Percentiles rank a stretch among this genome's conserved stretches.
These are phyloP conservation scores for Phylloscopus trochilus DNA, from an alignment of 2,113 vertebrate species.

Conservation along the genomic window DNA sequence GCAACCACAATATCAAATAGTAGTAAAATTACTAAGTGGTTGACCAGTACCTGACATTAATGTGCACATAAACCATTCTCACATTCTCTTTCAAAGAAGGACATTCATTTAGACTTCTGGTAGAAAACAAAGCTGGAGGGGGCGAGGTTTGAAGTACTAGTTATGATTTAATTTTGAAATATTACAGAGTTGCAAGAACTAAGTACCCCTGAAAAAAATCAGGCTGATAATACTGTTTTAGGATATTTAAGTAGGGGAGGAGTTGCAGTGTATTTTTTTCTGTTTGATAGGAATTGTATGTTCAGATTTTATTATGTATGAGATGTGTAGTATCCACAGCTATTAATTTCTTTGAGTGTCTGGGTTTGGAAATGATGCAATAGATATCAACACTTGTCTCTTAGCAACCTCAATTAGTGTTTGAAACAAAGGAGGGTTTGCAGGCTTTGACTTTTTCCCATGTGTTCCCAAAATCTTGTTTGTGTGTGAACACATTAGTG, in stretches of 20 bases:
- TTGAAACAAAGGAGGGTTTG: not conserved
- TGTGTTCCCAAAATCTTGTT: not conserved
- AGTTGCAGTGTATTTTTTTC: not conserved
- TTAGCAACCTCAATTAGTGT: slow-evolving; percentile 15
- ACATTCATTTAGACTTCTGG: not conserved
- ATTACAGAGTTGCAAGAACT: not conserved
- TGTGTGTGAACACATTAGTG: not conserved
- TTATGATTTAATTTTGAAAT: not conserved
- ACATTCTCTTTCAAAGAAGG: not conserved
- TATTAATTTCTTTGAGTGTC: not conserved
- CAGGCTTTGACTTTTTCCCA: not conserved
- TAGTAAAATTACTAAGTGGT: not conserved
- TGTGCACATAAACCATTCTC: not conserved
- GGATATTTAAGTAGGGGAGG: not conserved
- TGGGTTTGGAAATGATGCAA: not conserved
- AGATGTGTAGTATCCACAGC: not conserved
- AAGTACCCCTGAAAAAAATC: not conserved
- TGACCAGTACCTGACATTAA: not conserved
- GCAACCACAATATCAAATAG: not conserved
- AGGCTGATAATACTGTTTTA: not conserved
- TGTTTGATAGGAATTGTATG: not conserved
- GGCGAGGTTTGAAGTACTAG: not conserved
- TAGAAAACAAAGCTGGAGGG: not conserved
- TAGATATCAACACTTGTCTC: not conserved
- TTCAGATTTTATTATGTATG: not conserved